Evolutionary conservation across 92 coral and sea anemone species (phyloP).

Genomic region (Zoanthus gigantus): DNA sequence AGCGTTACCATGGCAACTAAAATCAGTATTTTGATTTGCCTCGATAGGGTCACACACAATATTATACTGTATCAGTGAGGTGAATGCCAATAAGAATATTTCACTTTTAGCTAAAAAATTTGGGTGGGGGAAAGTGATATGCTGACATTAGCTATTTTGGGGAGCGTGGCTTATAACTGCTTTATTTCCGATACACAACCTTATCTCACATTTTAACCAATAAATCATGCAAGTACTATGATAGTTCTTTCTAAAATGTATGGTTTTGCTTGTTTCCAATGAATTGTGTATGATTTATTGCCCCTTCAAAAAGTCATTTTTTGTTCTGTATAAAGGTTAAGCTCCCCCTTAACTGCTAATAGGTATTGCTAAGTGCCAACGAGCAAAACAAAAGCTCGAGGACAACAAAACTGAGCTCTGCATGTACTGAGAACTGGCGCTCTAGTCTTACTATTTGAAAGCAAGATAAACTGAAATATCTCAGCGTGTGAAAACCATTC

Average conservation of each 20-base stretch:
- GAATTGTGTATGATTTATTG: conserved; percentile 6
- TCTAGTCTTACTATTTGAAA: too few species aligned
- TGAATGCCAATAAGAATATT: conserved; percentile 9
- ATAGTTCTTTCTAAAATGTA: conserved; percentile 28
- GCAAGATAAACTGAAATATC: too few species aligned
- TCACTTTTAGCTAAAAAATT: conserved; percentile 15
- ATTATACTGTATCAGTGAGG: conserved; percentile 12
- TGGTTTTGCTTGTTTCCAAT: conserved; percentile 10
- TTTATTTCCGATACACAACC: conserved; percentile 7
- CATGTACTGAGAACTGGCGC: too few species aligned
- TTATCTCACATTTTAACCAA: conserved; percentile 22
- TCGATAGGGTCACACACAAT: conserved; percentile 12
- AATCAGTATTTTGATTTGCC: conserved; percentile 24
- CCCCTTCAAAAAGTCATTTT: conserved; percentile 18
- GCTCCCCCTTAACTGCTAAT: background rate
- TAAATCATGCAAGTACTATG: conserved; percentile 12
- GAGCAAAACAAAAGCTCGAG: too few species aligned
- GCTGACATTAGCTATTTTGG: conserved; percentile 14
- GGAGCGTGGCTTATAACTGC: conserved; percentile 30
- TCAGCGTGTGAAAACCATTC: too few species aligned
- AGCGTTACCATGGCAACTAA: conserved; percentile 28
- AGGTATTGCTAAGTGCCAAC: too few species aligned
- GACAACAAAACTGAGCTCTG: too few species aligned
- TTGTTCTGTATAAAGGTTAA: conserved; percentile 20
- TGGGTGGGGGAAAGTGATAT: conserved; percentile 27